Evolutionary conservation across 2,888 invertebrate species (phyloP), one percentile per base, ranked within the genome.

Genomic region (Bhutanitis thaidina): DNA sequence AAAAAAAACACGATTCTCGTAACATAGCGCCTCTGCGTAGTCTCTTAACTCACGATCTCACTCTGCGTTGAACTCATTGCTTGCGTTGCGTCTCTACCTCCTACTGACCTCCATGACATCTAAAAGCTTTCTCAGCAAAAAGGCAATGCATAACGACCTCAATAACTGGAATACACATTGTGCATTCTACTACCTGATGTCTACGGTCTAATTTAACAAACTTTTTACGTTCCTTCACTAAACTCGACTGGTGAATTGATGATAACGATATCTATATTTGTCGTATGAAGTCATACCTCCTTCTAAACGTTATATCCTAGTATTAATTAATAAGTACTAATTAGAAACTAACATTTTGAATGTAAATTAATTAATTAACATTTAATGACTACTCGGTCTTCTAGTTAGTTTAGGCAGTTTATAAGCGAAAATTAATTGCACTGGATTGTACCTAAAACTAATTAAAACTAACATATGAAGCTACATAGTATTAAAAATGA

Each of bases 121-220:
- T 68, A 74, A 74, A 71, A 69, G 62, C 69, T 65, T 69, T 77
- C 77, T 73, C 73, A 74, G 66, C 69, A 65, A 57, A 69, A 52
- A 20, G 25, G 29, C 74, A 74, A 66, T 69, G 65, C 64, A 67
- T 61, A 64, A 65, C 66, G 77, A 66, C 78, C 75, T 77, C 72
- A 67, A 74, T 71, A 66, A 56, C 58, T 63, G 62, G 58, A 63
- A 66, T 64, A 60, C 60, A 65, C 54, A 60, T 35, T 37, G 40
- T 48, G 34, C 53, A 52, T 56, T 55, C 44, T 57, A 54, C 55
- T 41, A 52, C 56, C 52, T 49, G 52, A 51, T 61, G 53, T 56
- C 56, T 59, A 53, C 57, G 57, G 55, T 54, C 54, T 43, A 8
- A 49, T 35, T 49, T 40, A 37, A 50, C 49, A 34, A 53, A 20